A percentile compares a stretch with the other conserved stretches of the same genome.
Conservation (phyloP, 2,113 vertebrate genomes). For the Psilopogon haemacephalus region DNA sequence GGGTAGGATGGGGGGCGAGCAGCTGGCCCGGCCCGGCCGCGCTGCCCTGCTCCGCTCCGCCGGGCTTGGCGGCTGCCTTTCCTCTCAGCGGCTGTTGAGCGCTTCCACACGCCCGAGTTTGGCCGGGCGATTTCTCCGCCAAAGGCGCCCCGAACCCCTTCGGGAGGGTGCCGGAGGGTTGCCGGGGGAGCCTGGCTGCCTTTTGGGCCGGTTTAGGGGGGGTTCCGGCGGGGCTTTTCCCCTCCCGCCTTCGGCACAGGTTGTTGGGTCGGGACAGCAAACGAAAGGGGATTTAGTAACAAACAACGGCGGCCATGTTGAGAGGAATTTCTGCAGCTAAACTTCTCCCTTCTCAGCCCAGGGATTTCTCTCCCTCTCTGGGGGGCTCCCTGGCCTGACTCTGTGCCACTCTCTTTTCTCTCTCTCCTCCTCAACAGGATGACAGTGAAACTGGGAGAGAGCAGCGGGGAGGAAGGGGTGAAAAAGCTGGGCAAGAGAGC, state of each 20-base stretch:
- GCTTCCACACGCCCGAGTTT: slow-evolving; percentile 76
- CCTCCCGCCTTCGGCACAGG: slow-evolving; percentile 64
- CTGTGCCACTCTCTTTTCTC: slow-evolving; percentile 76
- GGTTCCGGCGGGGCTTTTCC: not conserved
- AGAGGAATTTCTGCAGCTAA: slow-evolving; percentile 81
- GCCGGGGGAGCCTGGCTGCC: not conserved
- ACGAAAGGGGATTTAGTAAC: slow-evolving; percentile 91
- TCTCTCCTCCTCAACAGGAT: slow-evolving; percentile 83
- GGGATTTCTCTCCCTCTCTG: slow-evolving; percentile 48
- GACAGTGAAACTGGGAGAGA: slow-evolving; percentile 93
- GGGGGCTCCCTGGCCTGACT: slow-evolving; percentile 5
- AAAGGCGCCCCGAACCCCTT: slow-evolving; percentile 35
- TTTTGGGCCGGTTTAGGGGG: not conserved
- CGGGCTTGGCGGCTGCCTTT: slow-evolving; percentile 41
- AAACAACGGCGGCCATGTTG: slow-evolving; percentile 99
- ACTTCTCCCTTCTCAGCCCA: slow-evolving; percentile 67
- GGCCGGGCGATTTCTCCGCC: slow-evolving; percentile 69
- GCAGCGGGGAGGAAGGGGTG: slow-evolving; percentile 85
- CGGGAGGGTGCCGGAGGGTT: not conserved
- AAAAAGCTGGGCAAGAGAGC: slow-evolving; percentile 89
- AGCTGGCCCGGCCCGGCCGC: slow-evolving; percentile 23
- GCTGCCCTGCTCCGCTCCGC: not conserved
- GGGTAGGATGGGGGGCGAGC: slow-evolving; percentile 76
- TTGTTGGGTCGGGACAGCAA: slow-evolving; percentile 89
- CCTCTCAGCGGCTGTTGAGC: slow-evolving; percentile 65